Evolutionary conservation across 2,797 vertebrate genomes (phyloP).

Genomic region (Onychomys leucogaster): DNA sequence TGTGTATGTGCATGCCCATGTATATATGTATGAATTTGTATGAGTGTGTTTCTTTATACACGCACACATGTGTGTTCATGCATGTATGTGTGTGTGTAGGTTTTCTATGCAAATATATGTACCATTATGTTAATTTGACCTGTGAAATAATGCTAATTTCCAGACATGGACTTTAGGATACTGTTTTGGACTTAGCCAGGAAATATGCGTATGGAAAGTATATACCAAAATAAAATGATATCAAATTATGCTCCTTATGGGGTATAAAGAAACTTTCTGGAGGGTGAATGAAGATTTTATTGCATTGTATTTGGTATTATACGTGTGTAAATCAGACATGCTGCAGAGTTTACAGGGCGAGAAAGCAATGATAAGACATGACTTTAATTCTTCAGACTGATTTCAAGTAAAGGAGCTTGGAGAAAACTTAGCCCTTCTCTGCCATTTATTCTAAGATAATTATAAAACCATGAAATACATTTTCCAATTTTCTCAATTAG

Average conservation of each 20-base stretch:
- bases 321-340: background rate
- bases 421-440: slow-evolving; percentile 56
- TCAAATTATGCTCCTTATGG: background rate
- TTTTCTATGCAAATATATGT: background rate
- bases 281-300: background rate
- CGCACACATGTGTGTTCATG: too few relatives aligned
- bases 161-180: background rate
- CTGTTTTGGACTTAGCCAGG: background rate
- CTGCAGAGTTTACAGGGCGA: background rate
- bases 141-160: background rate
- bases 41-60: background rate
- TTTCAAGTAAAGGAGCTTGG: slow-evolving; percentile 37
- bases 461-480: slow-evolving; percentile 73
- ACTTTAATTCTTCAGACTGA: background rate
- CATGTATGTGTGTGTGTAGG: background rate
- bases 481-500: slow-evolving; percentile 73
- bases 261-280: background rate
- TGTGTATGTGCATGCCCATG: background rate
- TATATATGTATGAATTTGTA: background rate
- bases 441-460: slow-evolving; percentile 74
- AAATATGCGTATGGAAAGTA: background rate
- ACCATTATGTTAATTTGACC: background rate
- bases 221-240: background rate
- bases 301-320: background rate
- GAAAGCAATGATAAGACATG: background rate